Evolutionary conservation across 1,140 invertebrate species (phyloP).

Genomic region (Ceratina australensis): DNA sequence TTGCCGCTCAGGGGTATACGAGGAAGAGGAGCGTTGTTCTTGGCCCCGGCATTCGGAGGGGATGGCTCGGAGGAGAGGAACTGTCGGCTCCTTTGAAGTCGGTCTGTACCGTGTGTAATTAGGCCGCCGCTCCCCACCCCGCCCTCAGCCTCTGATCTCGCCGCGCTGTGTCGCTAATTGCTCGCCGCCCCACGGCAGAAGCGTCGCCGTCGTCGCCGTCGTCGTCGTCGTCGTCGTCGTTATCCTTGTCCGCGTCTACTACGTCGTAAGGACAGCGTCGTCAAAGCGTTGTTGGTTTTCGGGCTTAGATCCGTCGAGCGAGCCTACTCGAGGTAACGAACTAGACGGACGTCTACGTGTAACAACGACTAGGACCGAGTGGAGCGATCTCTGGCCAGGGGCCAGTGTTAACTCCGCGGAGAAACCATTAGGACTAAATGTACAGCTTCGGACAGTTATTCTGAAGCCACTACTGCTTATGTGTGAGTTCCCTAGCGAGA

Average conservation of each 20-base stretch:
- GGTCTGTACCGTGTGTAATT: conserved; percentile 78
- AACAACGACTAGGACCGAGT: conserved; percentile 25
- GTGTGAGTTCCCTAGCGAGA: no score
- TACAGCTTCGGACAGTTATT: no score
- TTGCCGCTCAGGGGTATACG: conserved; percentile 66
- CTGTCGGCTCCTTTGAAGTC: conserved; percentile 78
- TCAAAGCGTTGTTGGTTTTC: conserved; percentile 2
- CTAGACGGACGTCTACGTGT: conserved; percentile 22
- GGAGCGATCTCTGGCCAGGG: conserved; percentile 38
- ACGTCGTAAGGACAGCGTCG: conserved; percentile 26
- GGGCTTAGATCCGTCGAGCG: not conserved
- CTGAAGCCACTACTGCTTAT: no score
- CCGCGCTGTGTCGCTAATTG: conserved; percentile 78
- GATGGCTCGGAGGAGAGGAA: conserved; percentile 75
- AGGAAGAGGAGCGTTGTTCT: conserved; percentile 73
- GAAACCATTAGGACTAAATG: no score
- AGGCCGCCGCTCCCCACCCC: conserved; percentile 75
- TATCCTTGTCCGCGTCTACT: conserved; percentile 50
- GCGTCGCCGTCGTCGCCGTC: conserved; percentile 70
- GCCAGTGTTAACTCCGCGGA: no score
- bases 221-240: conserved; percentile 53
- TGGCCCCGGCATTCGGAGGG: conserved; percentile 68
- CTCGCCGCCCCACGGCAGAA: conserved; percentile 77
- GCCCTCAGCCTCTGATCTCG: conserved; percentile 76
- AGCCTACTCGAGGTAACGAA: conserved; percentile 32